Evolutionary conservation across 2,113 vertebrate species (phyloP).

Genomic region (Hypocryptadius cinnamomeus): DNA sequence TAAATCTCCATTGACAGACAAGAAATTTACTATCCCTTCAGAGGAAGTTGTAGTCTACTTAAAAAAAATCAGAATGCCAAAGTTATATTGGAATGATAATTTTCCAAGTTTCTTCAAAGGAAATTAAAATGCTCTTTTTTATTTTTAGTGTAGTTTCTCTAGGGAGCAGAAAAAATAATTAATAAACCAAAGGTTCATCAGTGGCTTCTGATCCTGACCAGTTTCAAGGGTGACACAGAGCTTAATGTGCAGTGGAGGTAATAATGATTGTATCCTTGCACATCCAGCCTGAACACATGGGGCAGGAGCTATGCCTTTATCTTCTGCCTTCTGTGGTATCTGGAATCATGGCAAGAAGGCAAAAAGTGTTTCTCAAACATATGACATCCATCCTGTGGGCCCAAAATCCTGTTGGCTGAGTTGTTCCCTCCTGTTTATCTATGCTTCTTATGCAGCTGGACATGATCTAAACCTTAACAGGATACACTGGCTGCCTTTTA

Average conservation of each 20-base stretch:
- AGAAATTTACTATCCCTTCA: not conserved
- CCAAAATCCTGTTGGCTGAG: not conserved
- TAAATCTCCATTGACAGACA: not conserved
- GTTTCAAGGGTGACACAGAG: not conserved
- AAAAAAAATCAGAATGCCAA: not conserved
- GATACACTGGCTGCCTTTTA: not conserved
- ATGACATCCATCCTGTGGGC: not conserved
- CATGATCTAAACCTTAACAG: not conserved
- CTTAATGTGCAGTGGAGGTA: not conserved
- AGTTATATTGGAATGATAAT: not conserved
- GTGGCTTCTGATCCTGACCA: not conserved
- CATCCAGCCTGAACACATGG: not conserved
- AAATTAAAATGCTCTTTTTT: not conserved
- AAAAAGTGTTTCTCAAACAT: not conserved
- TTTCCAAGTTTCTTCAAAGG: not conserved
- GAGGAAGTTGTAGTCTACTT: not conserved
- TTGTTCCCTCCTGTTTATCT: not conserved
- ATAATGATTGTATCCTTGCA: not conserved
- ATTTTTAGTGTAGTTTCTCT: not conserved
- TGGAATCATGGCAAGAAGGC: not conserved
- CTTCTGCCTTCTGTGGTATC: not conserved
- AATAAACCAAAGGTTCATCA: not conserved
- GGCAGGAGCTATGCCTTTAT: not conserved
- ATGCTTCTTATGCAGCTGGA: not conserved
- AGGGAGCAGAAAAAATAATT: not conserved